These are phyloP conservation scores for Drosophila burlai DNA, from an alignment of 1,140 invertebrate genomes.

Conservation along the genomic window DNA sequence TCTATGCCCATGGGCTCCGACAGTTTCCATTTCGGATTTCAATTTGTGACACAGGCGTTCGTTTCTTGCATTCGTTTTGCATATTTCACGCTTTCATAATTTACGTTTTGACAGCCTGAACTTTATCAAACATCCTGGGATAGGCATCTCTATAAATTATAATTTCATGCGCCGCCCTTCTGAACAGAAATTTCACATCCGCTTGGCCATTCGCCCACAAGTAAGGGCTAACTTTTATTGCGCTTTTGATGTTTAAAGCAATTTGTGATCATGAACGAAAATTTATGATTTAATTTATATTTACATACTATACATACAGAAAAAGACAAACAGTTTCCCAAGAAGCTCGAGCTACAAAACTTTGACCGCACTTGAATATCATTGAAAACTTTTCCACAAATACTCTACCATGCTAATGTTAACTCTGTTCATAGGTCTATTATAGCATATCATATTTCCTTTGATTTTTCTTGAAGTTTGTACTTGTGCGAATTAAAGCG, in stretches of 20 bases:
- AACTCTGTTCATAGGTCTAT: not conserved
- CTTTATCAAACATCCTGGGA: conserved; percentile 21
- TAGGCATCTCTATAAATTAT: conserved; percentile 39
- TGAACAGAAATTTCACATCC: not conserved
- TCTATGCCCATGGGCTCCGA: conserved; percentile 25
- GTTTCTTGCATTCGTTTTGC: conserved; percentile 34
- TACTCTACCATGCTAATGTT: conserved; percentile 6
- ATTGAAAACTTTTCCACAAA: conserved; percentile 17
- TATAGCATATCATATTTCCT: not conserved
- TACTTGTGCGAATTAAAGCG: not conserved
- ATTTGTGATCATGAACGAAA: conserved; percentile 20
- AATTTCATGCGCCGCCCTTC: conserved; percentile 20
- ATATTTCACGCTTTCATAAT: conserved; percentile 52
- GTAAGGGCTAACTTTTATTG: conserved; percentile 34
- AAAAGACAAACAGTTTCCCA: conserved; percentile 1
- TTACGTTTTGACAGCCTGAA: conserved; percentile 44
- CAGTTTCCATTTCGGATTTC: conserved; percentile 38
- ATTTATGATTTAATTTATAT: conserved; percentile 4
- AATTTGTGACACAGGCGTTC: conserved; percentile 35
- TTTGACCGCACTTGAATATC: conserved; percentile 32
- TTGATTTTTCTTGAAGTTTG: not conserved
- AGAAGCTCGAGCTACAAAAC: conserved; percentile 14
- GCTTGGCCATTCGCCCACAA: conserved; percentile 2
- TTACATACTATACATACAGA: not conserved
- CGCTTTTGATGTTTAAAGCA: conserved; percentile 44